Percentiles rank a stretch among this genome's conserved stretches.
Conservation (phyloP, 2,113 vertebrate genomes). For the Gymnarchus niloticus region DNA sequence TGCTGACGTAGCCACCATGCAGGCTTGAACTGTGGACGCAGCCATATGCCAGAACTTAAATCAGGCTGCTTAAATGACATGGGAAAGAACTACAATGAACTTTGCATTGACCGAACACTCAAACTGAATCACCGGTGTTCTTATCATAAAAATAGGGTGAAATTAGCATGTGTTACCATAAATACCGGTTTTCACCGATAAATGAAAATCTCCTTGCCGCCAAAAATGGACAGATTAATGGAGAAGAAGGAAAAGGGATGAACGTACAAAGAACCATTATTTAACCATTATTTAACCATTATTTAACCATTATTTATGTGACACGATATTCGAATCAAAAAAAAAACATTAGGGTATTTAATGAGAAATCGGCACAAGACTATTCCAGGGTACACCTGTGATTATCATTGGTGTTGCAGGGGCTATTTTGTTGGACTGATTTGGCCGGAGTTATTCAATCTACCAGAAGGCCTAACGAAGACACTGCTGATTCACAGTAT, state of each 20-base stretch:
- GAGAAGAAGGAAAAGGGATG: background rate
- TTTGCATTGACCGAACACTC: too few relatives aligned
- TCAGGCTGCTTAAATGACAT: background rate
- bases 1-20: background rate
- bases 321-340: background rate
- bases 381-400: conserved; percentile 60
- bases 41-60: background rate
- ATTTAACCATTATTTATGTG: background rate
- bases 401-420: conserved; percentile 56
- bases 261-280: too few relatives aligned
- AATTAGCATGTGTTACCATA: too few relatives aligned
- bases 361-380: background rate
- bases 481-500: background rate
- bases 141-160: too few relatives aligned
- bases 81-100: background rate
- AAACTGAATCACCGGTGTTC: too few relatives aligned
- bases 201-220: background rate
- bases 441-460: background rate
- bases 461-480: background rate
- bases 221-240: background rate
- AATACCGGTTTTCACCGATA: too few relatives aligned
- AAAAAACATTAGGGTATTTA: background rate
- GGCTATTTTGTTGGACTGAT: conserved; percentile 28
- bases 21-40: background rate
- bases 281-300: too few relatives aligned